Base-by-base conservation (phyloP, 2,888 invertebrate species). In the Drosophila percnosoma region DNA sequence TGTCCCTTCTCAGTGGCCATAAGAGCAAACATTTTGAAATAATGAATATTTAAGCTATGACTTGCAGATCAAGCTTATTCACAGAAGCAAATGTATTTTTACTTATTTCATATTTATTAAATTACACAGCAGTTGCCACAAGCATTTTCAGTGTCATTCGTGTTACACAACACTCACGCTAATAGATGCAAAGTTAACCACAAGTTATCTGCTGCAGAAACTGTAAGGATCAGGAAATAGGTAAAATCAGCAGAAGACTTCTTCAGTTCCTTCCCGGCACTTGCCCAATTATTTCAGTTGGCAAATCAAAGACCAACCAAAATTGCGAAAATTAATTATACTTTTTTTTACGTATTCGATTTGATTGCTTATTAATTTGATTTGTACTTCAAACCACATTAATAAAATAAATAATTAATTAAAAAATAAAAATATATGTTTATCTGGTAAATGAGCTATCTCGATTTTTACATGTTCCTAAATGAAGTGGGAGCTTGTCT, bases 241-340 rank as follows among this genome's bases (percentile, higher is more conserved):
- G 10, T 40, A 0, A 1, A n/a, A 1, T 1, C 0, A 6, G n/a
- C 1, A 2, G 10, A n/a, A 18, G 0, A 2, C 18, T n/a, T n/a
- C 10, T 40, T 40, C 18, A 40, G 38, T 36, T 15, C 36, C 15
- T 36, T 36, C 2, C 15, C 6, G 36, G 36, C 36, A 38, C 18
- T 38, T 38, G 8, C 38, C 4, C 2, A 11, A 10, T 5, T 2
- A n/a, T n/a, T 42, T 42, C 40, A 42, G 40, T 11, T 42, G 3
- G n/a, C n/a, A 42, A 42, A 21, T 11, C 42, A 6, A 42, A 13
- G 2, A 42, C 2, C n/a, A 21, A 3, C 5, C 11, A 11, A 42
- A 42, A 21, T 21, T 6, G 11, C 2, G 2, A 3, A n/a, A 42
- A 42, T 42, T 5, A n/a, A n/a, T 10, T 38, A 4, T 4, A 38